A percentile compares a stretch with the other conserved stretches of the same genome.
Conservation (phyloP, 1,140 invertebrate genomes). For the Eueides isabella region DNA sequence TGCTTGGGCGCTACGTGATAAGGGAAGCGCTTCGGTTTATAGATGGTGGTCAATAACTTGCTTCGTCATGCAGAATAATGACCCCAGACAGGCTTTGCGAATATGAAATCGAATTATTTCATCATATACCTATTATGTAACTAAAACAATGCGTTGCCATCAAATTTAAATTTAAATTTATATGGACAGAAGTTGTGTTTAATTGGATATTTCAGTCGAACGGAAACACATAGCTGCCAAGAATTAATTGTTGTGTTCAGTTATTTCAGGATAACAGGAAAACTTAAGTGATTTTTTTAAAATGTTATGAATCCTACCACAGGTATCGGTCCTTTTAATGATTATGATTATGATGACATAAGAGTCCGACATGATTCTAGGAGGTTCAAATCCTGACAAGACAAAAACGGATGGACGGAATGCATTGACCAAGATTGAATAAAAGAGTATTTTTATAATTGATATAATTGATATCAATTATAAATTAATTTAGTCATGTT, state of each 20-base stretch:
- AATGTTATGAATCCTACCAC: no score
- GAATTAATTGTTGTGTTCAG: not conserved
- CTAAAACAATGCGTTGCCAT: not conserved
- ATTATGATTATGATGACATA: no score
- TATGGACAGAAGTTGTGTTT: not conserved
- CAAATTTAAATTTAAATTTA: not conserved
- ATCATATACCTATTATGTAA: not conserved
- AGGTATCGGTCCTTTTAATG: no score
- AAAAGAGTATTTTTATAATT: no score
- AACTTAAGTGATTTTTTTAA: no score
- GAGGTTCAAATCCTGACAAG: no score
- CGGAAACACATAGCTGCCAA: not conserved
- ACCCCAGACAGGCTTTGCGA: not conserved
- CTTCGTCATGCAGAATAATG: constrained; percentile 8
- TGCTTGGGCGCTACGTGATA: not conserved
- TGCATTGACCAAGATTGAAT: no score
- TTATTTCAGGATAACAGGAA: no score
- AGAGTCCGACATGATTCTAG: no score
- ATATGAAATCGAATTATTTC: not conserved
- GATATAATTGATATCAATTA: no score
- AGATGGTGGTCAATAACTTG: constrained; percentile 8
- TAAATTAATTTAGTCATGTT: no score
- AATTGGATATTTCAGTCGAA: not conserved
- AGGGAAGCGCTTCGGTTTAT: constrained; percentile 3
- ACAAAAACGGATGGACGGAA: no score